Conservation (phyloP, 1,140 invertebrate genomes). For the Melitaea cinxia region DNA sequence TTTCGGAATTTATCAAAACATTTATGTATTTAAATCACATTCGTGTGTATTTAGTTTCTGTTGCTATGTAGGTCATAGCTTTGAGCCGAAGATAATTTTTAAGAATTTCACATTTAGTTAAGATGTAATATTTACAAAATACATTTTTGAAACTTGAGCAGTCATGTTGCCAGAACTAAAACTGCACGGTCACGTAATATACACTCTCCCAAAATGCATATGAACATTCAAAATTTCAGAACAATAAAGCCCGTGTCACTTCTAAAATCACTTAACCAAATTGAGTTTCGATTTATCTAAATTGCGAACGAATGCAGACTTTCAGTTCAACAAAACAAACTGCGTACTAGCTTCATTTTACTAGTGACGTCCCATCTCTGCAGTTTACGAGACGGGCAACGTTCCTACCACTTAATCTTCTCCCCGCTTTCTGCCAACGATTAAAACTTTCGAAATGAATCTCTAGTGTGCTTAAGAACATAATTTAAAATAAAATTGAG, state of each 20-base stretch:
- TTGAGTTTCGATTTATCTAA: slow-evolving; percentile 30
- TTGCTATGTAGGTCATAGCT: too few relatives aligned
- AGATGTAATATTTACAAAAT: too few relatives aligned
- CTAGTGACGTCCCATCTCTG: slow-evolving; percentile 17
- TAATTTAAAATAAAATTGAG: slow-evolving; percentile 36
- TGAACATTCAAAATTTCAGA: not conserved
- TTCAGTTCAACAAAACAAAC: slow-evolving; percentile 27
- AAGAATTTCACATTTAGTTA: too few relatives aligned
- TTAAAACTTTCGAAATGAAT: slow-evolving; percentile 39
- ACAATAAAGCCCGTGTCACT: slow-evolving; percentile 17
- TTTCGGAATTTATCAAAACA: too few relatives aligned
- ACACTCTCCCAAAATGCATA: not conserved
- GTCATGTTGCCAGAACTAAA: too few relatives aligned
- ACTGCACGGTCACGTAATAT: not conserved
- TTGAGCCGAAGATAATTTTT: too few relatives aligned
- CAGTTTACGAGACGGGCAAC: slow-evolving; percentile 15
- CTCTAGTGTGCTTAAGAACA: slow-evolving; percentile 31
- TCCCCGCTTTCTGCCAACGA: slow-evolving; percentile 21
- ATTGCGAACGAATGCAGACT: slow-evolving; percentile 14
- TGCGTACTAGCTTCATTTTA: slow-evolving; percentile 16
- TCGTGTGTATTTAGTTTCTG: too few relatives aligned
- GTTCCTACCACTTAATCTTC: slow-evolving; percentile 28
- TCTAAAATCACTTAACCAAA: slow-evolving; percentile 25
- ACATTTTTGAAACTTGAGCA: too few relatives aligned
- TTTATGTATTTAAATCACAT: too few relatives aligned